Conservation (phyloP, 53 echinoderm and acorn worm species). For the Echinometra lucunter region DNA sequence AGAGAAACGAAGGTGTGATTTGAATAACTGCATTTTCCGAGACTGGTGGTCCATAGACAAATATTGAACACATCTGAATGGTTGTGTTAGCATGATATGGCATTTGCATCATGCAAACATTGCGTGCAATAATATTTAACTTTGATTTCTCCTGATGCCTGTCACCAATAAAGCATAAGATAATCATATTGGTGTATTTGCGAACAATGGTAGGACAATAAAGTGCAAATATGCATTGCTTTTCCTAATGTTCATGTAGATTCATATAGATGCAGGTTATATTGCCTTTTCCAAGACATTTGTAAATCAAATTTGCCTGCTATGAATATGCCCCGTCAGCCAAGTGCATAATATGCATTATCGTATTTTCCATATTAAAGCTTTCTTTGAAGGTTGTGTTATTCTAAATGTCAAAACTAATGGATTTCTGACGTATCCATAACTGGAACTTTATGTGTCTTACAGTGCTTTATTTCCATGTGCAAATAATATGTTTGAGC, state of each 20-base stretch:
- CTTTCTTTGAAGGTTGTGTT: background rate
- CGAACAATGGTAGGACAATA: background rate
- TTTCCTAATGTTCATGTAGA: background rate
- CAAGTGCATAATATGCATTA: background rate
- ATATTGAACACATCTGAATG: conserved; percentile 19
- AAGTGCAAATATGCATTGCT: conserved; percentile 25
- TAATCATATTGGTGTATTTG: conserved; percentile 16
- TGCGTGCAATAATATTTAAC: conserved; percentile 35
- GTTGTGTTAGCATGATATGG: background rate
- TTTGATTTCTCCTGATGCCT: background rate
- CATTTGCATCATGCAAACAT: background rate
- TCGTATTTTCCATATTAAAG: background rate
- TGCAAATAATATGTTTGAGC: too few species aligned
- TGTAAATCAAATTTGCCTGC: background rate
- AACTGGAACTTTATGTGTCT: too few species aligned
- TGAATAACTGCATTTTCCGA: background rate
- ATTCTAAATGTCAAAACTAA: too few species aligned
- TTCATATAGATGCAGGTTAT: background rate
- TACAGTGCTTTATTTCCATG: too few species aligned
- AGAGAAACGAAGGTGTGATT: background rate
- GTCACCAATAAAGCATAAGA: background rate
- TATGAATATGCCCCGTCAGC: background rate
- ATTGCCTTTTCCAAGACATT: background rate
- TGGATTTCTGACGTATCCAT: too few species aligned
- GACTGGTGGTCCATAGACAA: background rate